Base-by-base conservation (phyloP, 2,888 invertebrate genomes). In the Sarcophaga caerulescens region DNA sequence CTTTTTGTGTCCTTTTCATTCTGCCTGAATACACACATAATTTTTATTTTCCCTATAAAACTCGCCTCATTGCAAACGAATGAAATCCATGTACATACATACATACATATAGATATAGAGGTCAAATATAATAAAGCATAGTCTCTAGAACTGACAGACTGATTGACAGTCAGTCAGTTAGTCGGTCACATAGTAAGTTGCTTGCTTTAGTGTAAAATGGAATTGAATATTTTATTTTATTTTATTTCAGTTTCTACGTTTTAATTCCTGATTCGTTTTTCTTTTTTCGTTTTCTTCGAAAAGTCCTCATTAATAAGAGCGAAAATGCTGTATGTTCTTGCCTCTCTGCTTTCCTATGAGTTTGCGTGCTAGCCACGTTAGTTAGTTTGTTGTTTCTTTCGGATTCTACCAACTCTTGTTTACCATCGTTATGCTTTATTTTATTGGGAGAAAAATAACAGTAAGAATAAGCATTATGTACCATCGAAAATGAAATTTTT, bases 61-160 rank as follows among this genome's bases (percentile, higher is more conserved):
- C 14, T 65, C n/a, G 6, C n/a, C 52, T 52, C 17, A 52, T 52
- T 52, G 52, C 17, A 52, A 12, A 17, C 12, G 52, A 4, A 52
- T 52, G 52, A 17, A 35, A 10, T 8, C 52, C 17, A 52, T 3
- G 4, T 14, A 12, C 14, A 47, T 47, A 14, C 47, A 47, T 47
- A 14, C 47, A 2, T 47, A 11, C 19, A 19, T 60, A 45, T 63
- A 21, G 52, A 69, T 65, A 52, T 69, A 74, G 81, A 81, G 74
- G 81, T 81, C 81, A 81, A 68, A 62, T 63, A 79, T 69, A 69
- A 69, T 69, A 78, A 69, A 78, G 45, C 60, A 78, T 78, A 69
- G 45, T 69, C 10, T 69, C 10, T 66, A 35, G n/a, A 35, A 8
- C 17, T 52, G 12, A 17, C 17, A 52, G 12, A 35, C 35, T 35